Evolutionary conservation across 2,113 vertebrate genomes (phyloP).

Genomic region (Edolisoma coerulescens): DNA sequence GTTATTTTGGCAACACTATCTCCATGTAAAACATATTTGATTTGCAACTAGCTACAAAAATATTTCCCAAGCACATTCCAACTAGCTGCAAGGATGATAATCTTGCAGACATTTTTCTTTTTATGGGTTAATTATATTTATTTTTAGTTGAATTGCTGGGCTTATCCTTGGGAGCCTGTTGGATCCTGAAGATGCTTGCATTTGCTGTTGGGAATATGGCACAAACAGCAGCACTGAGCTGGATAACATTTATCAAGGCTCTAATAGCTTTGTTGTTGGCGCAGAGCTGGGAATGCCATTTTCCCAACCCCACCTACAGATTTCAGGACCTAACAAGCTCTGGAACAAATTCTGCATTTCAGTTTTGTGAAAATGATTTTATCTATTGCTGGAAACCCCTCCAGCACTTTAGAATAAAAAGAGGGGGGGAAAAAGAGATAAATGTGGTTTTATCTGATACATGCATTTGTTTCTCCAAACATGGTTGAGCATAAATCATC

Average conservation of each 20-base stretch:
- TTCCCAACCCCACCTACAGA: conserved; percentile 40
- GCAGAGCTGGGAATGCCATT: neutral
- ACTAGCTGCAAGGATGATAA: conserved; percentile 37
- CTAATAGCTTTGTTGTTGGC: conserved; percentile 31
- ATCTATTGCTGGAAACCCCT: conserved; percentile 39
- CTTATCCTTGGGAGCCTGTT: conserved; percentile 43
- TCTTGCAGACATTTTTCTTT: conserved; percentile 40
- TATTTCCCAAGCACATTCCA: conserved; percentile 52
- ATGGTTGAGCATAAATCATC: neutral
- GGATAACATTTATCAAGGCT: conserved; percentile 5
- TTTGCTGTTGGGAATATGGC: conserved; percentile 57
- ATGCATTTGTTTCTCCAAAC: neutral
- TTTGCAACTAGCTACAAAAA: conserved; percentile 3
- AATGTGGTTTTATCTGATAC: neutral
- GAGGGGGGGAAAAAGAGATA: rapidly evolving
- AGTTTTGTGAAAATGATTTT: conserved; percentile 37
- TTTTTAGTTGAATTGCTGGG: conserved; percentile 49
- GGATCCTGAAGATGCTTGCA: conserved; percentile 56
- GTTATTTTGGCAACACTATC: conserved; percentile 11
- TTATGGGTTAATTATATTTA: conserved; percentile 57
- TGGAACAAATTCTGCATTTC: conserved; percentile 9
- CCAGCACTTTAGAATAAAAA: neutral
- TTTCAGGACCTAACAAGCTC: conserved; percentile 59
- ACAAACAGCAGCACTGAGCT: neutral
- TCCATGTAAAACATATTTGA: conserved; percentile 23